phyloP scores from a whole-genome alignment of 2,113 vertebrate species.

The Pedionomus torquatus region DNA sequence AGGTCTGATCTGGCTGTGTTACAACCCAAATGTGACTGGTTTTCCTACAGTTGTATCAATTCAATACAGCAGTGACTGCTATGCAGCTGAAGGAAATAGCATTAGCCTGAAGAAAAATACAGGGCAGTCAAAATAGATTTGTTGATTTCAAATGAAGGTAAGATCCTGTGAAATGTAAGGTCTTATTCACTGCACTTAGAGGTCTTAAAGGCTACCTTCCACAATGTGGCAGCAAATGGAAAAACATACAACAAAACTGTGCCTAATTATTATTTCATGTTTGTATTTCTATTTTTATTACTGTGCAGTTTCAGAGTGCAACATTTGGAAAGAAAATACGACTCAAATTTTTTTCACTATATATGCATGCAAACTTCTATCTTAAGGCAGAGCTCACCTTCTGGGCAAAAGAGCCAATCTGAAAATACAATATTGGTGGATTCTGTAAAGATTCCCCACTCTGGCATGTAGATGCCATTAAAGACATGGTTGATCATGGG shows the following conservation, averaged over 20 bases:
- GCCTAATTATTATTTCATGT: neutral
- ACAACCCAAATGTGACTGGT: neutral
- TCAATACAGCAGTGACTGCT: neutral
- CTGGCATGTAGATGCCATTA: neutral
- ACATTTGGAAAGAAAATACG: neutral
- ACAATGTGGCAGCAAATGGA: neutral
- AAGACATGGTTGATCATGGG: neutral
- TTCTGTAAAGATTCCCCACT: neutral
- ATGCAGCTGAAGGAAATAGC: neutral
- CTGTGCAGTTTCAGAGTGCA: neutral
- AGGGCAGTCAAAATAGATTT: neutral
- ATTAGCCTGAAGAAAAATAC: slow-evolving; percentile 1
- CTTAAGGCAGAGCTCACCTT: neutral
- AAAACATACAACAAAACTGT: neutral
- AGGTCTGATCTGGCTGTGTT: neutral
- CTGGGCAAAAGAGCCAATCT: neutral
- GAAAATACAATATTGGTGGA: neutral
- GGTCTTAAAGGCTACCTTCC: neutral
- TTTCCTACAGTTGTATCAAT: neutral
- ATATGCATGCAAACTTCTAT: neutral
- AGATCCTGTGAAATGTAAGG: neutral
- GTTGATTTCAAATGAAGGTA: neutral
- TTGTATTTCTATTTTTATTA: neutral
- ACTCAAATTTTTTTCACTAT: neutral
- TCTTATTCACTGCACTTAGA: neutral